Percentiles rank a stretch among this genome's conserved stretches.
These are phyloP conservation scores for Drosophila arizonae DNA, from an alignment of 1,140 invertebrate genomes.

Conservation along the genomic window DNA sequence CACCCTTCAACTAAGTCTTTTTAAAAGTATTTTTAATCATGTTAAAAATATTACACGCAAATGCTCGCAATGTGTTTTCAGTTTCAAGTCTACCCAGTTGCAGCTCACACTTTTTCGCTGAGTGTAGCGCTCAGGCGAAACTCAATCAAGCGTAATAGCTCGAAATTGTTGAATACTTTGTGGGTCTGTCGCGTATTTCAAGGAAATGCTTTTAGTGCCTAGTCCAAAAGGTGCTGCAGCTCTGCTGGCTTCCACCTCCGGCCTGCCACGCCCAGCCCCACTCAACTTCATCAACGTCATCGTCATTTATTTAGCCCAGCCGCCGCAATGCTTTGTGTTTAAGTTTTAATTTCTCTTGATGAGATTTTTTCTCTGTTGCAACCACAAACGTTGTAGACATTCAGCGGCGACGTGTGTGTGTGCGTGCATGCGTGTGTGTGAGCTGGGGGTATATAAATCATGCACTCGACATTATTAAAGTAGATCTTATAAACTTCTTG, in stretches of 20 bases:
- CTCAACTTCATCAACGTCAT: constrained; percentile 28
- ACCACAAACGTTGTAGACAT: constrained; percentile 11
- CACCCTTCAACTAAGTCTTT: too few relatives aligned
- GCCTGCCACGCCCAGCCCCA: background rate
- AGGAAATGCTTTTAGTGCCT: constrained; percentile 45
- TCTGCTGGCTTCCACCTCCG: background rate
- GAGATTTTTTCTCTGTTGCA: constrained; percentile 49
- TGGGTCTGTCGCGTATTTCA: constrained; percentile 20
- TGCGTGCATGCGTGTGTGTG: background rate
- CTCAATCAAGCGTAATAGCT: constrained; percentile 72
- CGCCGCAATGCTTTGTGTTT: constrained; percentile 53
- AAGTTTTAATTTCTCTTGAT: constrained; percentile 78
- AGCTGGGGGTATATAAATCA: constrained; percentile 50
- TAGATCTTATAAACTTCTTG: constrained; percentile 75
- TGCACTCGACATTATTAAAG: constrained; percentile 80
- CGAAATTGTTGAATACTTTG: constrained; percentile 57
- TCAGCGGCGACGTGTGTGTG: background rate
- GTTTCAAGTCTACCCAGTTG: too few relatives aligned
- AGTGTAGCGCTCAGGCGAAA: constrained; percentile 53
- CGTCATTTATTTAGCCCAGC: constrained; percentile 40
- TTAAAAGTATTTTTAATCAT: too few relatives aligned
- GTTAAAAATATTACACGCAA: too few relatives aligned
- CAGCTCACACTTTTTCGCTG: background rate
- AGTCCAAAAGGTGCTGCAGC: constrained; percentile 12
- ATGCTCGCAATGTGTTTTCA: too few relatives aligned